Evolutionary conservation across 2,797 vertebrate genomes (phyloP).

Genomic region (Phalloptychus januarius): DNA sequence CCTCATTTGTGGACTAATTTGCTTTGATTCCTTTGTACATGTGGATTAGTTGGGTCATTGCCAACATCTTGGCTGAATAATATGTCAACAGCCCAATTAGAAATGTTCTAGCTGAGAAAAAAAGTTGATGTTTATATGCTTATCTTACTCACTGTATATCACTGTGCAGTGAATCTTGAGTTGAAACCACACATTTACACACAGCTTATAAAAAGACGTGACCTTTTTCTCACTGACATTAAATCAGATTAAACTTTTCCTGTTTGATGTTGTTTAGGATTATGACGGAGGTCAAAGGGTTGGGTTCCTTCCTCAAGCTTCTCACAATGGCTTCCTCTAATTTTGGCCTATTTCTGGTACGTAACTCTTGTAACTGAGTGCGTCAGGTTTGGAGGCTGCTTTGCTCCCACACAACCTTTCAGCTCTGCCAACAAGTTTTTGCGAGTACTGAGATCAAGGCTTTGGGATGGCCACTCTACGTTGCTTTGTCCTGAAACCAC

Average conservation of each 20-base stretch:
- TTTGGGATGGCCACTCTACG: neutral
- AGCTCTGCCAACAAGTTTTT: neutral
- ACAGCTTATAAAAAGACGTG: neutral
- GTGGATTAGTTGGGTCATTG: neutral
- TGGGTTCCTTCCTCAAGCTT: neutral
- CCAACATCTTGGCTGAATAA: neutral
- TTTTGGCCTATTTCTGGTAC: neutral
- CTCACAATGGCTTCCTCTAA: neutral
- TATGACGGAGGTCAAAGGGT: neutral
- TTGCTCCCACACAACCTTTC: neutral
- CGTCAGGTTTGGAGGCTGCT: neutral
- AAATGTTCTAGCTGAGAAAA: neutral
- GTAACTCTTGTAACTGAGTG: neutral
- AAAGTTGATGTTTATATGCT: neutral
- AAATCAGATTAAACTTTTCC: neutral
- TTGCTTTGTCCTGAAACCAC: neutral
- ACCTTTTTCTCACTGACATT: neutral
- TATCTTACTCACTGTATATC: neutral
- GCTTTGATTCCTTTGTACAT: neutral
- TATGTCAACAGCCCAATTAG: neutral
- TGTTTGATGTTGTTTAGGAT: neutral
- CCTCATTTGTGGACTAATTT: neutral
- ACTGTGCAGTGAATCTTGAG: neutral
- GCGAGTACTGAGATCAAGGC: neutral
- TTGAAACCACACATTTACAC: neutral